Evolutionary conservation across 1,140 invertebrate genomes (phyloP).

Genomic region (Steinernema khuongi): DNA sequence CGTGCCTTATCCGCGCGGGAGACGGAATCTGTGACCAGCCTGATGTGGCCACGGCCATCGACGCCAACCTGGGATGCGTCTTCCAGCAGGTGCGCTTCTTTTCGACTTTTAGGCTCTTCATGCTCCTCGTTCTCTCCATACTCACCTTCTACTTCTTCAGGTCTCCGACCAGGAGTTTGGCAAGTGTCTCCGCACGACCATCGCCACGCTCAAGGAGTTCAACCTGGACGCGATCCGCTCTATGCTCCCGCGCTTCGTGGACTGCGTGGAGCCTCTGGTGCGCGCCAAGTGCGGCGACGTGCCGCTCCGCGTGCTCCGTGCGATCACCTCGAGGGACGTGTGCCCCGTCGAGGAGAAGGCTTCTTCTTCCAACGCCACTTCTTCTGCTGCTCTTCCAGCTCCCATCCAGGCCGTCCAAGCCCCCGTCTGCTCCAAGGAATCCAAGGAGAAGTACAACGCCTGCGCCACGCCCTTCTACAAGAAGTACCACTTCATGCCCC

Average conservation of each 20-base stretch:
- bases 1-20: constrained; percentile 51
- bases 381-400: not conserved
- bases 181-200: constrained; percentile 50
- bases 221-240: constrained; percentile 38
- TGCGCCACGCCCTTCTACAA: constrained; percentile 29
- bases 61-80: constrained; percentile 48
- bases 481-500: constrained; percentile 29
- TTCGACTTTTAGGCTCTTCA: not conserved
- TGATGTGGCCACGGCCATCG: constrained; percentile 50
- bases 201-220: constrained; percentile 53
- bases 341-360: constrained; percentile 34
- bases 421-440: constrained; percentile 21
- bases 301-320: constrained; percentile 48
- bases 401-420: not conserved
- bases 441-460: constrained; percentile 1
- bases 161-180: constrained; percentile 53
- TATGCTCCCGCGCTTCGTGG: constrained; percentile 54
- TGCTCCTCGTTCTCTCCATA: not conserved
- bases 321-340: constrained; percentile 46
- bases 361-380: not conserved
- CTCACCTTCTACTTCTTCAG: constrained; percentile 31
- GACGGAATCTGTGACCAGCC: constrained; percentile 50
- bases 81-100: constrained; percentile 42
- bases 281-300: constrained; percentile 42
- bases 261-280: constrained; percentile 53